Percentiles rank a stretch among this genome's conserved stretches.
These are phyloP conservation scores for Osedax fenrisi DNA, from an alignment of 2,888 invertebrate species.

Conservation along the genomic window DNA sequence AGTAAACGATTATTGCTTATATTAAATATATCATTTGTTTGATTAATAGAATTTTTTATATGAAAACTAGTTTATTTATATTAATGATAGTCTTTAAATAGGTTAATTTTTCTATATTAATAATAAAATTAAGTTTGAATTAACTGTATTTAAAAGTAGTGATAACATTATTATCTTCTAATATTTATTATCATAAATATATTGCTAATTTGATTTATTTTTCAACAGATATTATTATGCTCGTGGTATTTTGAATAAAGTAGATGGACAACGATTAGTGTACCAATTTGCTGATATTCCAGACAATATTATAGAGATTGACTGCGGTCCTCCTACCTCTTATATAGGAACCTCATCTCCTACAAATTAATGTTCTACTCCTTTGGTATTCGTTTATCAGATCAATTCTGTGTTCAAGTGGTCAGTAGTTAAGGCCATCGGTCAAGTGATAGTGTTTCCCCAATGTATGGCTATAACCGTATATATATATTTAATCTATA, in stretches of 20 bases:
- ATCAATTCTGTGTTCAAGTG: neutral
- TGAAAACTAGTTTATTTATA: too few relatives aligned
- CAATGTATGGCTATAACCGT: neutral
- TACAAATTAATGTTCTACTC: neutral
- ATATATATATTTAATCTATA: too few relatives aligned
- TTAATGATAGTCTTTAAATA: too few relatives aligned
- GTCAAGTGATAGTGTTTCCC: neutral
- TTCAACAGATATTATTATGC: slow-evolving; percentile 88
- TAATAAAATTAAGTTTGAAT: too few relatives aligned
- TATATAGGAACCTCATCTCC: neutral
- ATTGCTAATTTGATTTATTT: too few relatives aligned
- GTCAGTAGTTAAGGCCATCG: neutral
- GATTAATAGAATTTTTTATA: too few relatives aligned
- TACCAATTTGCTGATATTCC: slow-evolving; percentile 99
- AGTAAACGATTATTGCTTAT: too few relatives aligned
- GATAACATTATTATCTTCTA: too few relatives aligned
- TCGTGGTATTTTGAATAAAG: slow-evolving; percentile 93
- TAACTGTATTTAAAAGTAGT: too few relatives aligned
- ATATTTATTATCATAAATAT: too few relatives aligned
- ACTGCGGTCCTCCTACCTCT: slow-evolving; percentile 6
- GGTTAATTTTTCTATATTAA: too few relatives aligned
- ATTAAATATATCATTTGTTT: too few relatives aligned
- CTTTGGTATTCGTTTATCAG: neutral
- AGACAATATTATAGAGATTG: slow-evolving; percentile 63
- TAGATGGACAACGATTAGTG: slow-evolving; percentile 93